phyloP scores from a whole-genome alignment of 2,113 vertebrate genomes.

The Pelecanus crispus region DNA sequence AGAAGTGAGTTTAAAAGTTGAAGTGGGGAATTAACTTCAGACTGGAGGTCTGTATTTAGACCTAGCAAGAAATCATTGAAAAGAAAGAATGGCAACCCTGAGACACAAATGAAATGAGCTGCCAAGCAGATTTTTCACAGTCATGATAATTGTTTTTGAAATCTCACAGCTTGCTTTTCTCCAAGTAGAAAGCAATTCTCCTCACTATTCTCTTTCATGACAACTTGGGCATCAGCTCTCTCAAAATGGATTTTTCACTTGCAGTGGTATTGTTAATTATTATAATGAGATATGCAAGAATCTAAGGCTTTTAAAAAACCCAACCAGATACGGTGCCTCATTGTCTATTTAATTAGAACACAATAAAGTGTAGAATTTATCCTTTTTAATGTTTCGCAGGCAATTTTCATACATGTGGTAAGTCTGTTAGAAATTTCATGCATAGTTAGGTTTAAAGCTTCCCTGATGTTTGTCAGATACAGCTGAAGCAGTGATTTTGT shows the following conservation, averaged over 20 bases:
- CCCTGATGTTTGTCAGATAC: conserved; percentile 40
- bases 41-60: conserved; percentile 55
- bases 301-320: neutral
- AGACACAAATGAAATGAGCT: conserved; percentile 25
- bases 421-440: conserved; percentile 58
- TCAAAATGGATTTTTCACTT: conserved; percentile 40
- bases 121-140: conserved; percentile 58
- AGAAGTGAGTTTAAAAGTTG: conserved; percentile 30
- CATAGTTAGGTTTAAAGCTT: conserved; percentile 44
- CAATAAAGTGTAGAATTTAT: conserved; percentile 40
- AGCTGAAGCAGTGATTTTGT: conserved; percentile 38
- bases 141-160: conserved; percentile 57
- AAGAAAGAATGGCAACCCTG: conserved; percentile 30
- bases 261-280: conserved; percentile 36
- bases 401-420: conserved; percentile 53
- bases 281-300: neutral
- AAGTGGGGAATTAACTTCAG: conserved; percentile 54
- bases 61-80: conserved; percentile 47
- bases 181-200: conserved; percentile 46
- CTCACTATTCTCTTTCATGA: conserved; percentile 44
- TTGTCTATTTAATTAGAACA: conserved; percentile 54
- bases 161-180: conserved; percentile 49
- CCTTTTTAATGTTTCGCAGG: conserved; percentile 29
- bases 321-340: neutral
- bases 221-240: neutral